Conservation (phyloP, 2,888 invertebrate species). For the Drosophila formosana region DNA sequence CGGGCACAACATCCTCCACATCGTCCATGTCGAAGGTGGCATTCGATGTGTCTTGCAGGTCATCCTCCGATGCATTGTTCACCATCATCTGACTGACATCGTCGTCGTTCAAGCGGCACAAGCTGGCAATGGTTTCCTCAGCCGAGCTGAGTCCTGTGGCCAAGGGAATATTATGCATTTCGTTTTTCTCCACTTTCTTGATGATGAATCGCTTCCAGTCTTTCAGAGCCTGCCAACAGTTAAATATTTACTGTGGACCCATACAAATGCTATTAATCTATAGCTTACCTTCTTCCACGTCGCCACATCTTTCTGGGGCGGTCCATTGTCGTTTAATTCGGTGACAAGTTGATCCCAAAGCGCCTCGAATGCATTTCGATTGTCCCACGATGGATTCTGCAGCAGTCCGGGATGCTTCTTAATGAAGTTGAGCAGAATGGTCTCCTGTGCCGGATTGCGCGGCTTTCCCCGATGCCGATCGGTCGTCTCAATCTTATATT, state of each 20-base stretch:
- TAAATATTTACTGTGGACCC: too few relatives aligned
- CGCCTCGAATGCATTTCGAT: slow-evolving; percentile 48
- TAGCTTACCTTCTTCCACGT: slow-evolving; percentile 64
- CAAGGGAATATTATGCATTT: slow-evolving; percentile 65
- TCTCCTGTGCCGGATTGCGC: slow-evolving; percentile 61
- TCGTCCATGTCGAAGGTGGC: slow-evolving; percentile 61
- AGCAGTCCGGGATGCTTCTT: slow-evolving; percentile 61
- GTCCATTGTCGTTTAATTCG: slow-evolving; percentile 56
- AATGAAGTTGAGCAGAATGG: slow-evolving; percentile 58
- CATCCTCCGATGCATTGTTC: slow-evolving; percentile 66
- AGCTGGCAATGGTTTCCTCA: slow-evolving; percentile 66
- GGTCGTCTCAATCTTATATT: slow-evolving; percentile 43
- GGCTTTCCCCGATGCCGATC: slow-evolving; percentile 66
- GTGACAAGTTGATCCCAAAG: slow-evolving; percentile 62
- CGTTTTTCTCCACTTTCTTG: slow-evolving; percentile 69
- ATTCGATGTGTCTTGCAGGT: slow-evolving; percentile 58
- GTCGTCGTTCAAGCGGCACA: slow-evolving; percentile 67
- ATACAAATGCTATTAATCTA: too few relatives aligned
- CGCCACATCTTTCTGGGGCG: slow-evolving; percentile 61
- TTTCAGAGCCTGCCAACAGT: slow-evolving; percentile 53
- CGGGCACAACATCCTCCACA: slow-evolving; percentile 69
- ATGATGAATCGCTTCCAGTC: slow-evolving; percentile 71
- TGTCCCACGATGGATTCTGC: slow-evolving; percentile 68
- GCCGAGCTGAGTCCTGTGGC: slow-evolving; percentile 62
- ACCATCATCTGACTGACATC: slow-evolving; percentile 62